Evolutionary conservation across 2,797 vertebrate genomes (phyloP).

Genomic region (Carapus acus): DNA sequence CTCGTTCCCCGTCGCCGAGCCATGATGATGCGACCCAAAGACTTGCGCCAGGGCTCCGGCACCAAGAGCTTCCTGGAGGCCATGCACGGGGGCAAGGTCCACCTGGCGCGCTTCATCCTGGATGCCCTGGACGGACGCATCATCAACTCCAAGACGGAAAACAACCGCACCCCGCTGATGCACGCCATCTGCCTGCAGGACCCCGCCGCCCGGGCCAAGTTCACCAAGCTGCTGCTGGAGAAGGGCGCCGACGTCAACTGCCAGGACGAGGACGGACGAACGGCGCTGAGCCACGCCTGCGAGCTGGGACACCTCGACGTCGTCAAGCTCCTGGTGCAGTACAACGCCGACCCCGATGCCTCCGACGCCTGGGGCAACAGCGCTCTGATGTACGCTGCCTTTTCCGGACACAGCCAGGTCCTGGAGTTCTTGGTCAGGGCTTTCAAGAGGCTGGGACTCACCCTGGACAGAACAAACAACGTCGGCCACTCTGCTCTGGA

Average conservation of each 20-base stretch:
- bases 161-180: conserved; percentile 85
- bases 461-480: conserved; percentile 77
- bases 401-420: conserved; percentile 78
- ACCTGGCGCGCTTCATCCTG: conserved; percentile 86
- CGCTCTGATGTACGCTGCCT: conserved; percentile 84
- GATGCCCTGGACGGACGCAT: conserved; percentile 87
- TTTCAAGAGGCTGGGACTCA: conserved; percentile 84
- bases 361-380: conserved; percentile 82
- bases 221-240: conserved; percentile 81
- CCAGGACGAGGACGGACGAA: conserved; percentile 81
- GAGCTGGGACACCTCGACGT: conserved; percentile 82
- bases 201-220: conserved; percentile 72
- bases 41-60: conserved; percentile 84
- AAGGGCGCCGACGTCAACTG: conserved; percentile 84
- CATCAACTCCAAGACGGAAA: conserved; percentile 84
- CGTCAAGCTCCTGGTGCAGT: conserved; percentile 86
- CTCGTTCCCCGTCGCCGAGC: conserved; percentile 18
- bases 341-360: conserved; percentile 82
- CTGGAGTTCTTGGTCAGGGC: conserved; percentile 85
- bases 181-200: conserved; percentile 80
- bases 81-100: conserved; percentile 85
- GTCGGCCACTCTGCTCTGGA: conserved; percentile 81
- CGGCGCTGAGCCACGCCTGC: conserved; percentile 81
- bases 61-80: conserved; percentile 87
- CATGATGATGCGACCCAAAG: conserved; percentile 83